These are phyloP conservation scores for Lycopodina hypogea DNA, from an alignment of 37 sponge, comb jelly and placozoan species.

Conservation along the genomic window DNA sequence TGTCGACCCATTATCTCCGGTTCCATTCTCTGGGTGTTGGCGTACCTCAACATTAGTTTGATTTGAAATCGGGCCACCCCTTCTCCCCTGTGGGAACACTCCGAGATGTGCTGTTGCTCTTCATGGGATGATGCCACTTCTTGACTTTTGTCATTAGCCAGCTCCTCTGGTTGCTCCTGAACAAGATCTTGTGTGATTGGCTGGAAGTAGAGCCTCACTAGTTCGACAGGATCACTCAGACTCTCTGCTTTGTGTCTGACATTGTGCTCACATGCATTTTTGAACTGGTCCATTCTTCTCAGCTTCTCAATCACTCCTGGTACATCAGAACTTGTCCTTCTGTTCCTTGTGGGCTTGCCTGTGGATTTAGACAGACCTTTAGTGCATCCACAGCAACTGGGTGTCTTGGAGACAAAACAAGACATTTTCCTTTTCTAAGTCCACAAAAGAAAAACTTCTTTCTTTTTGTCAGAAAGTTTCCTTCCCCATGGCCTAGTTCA, in stretches of 20 bases:
- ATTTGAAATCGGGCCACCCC: not conserved
- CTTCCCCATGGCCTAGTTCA: too few species aligned
- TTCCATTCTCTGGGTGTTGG: too few species aligned
- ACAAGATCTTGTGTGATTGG: not conserved
- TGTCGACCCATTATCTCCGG: not conserved
- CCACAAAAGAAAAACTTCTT: too few species aligned
- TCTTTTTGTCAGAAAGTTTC: too few species aligned
- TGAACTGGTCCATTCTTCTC: not conserved
- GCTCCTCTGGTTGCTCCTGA: not conserved
- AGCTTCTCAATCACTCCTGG: not conserved
- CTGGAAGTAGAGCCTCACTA: not conserved
- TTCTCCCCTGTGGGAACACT: not conserved
- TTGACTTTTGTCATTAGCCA: not conserved
- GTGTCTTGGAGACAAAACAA: too few species aligned
- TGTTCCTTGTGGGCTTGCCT: too few species aligned
- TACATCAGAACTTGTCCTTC: not conserved
- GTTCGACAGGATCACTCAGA: not conserved
- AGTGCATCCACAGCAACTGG: too few species aligned
- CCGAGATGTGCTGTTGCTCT: not conserved
- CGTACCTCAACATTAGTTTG: not conserved
- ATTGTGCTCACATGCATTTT: not conserved
- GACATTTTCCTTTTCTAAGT: too few species aligned
- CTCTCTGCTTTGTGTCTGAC: slow-evolving; percentile 2
- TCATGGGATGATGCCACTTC: not conserved
- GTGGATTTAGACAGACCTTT: too few species aligned